Evolutionary conservation across 2,888 invertebrate species (phyloP).

Genomic region (Eupsilia transversa): DNA sequence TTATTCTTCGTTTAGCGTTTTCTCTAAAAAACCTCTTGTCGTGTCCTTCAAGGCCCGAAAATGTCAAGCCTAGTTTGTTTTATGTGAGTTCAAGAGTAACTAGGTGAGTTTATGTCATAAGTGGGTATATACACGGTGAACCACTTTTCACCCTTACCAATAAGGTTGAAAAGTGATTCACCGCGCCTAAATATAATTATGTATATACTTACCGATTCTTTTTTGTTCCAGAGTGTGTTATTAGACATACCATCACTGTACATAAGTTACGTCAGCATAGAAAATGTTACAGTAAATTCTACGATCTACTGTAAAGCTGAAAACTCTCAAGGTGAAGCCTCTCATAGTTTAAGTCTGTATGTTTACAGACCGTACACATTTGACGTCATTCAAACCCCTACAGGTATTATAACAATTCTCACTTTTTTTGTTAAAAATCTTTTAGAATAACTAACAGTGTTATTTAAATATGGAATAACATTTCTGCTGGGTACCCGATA

Average conservation of each 20-base stretch:
- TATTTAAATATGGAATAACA: neutral
- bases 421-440: neutral
- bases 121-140: neutral
- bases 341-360: constrained; percentile 70
- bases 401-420: constrained; percentile 70
- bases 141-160: no score
- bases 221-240: constrained; percentile 71
- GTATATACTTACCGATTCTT: neutral
- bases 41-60: neutral
- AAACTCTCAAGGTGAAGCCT: constrained; percentile 71
- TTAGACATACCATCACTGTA: constrained; percentile 78
- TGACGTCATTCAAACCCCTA: constrained; percentile 77
- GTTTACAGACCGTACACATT: constrained; percentile 79
- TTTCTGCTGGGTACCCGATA: neutral
- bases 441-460: neutral
- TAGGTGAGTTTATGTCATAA: neutral
- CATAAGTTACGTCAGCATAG: constrained; percentile 78
- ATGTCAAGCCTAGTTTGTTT: neutral
- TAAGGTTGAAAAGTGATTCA: no score
- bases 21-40: neutral
- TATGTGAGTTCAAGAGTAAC: neutral
- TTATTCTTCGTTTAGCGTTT: neutral
- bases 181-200: no score
- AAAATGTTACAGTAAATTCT: constrained; percentile 72
- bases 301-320: constrained; percentile 78